Conservation (phyloP, 2,113 vertebrate species). For the Amphilophus citrinellus region DNA sequence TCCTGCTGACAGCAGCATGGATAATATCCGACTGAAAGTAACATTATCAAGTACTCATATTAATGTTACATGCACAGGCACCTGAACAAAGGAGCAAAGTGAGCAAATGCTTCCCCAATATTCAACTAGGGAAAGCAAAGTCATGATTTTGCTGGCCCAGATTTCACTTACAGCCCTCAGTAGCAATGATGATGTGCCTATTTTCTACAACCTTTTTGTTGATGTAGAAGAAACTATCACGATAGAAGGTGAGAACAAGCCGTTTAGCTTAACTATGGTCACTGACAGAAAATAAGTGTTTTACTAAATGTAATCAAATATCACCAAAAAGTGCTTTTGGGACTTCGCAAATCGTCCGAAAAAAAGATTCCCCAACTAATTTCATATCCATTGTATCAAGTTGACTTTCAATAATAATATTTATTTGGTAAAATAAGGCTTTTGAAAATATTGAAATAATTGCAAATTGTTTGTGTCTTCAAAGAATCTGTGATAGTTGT, state of each 20-base stretch:
- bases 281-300: background rate
- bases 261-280: background rate
- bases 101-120: background rate
- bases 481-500: no score
- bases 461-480: no score
- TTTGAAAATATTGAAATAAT: no score
- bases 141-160: background rate
- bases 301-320: no score
- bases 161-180: background rate
- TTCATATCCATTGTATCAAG: no score
- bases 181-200: background rate
- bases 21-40: background rate
- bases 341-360: no score
- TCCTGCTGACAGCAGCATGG: background rate
- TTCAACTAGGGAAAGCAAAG: background rate
- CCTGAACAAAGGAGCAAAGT: background rate
- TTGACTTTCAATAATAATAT: no score
- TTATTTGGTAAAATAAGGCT: no score
- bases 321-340: no score
- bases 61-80: background rate
- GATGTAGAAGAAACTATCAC: background rate
- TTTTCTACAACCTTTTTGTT: background rate
- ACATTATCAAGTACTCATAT: conserved; percentile 1
- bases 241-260: background rate
- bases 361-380: no score